Evolutionary conservation across 1,140 invertebrate species (phyloP).

Genomic region (Leptinotarsa lineolata): DNA sequence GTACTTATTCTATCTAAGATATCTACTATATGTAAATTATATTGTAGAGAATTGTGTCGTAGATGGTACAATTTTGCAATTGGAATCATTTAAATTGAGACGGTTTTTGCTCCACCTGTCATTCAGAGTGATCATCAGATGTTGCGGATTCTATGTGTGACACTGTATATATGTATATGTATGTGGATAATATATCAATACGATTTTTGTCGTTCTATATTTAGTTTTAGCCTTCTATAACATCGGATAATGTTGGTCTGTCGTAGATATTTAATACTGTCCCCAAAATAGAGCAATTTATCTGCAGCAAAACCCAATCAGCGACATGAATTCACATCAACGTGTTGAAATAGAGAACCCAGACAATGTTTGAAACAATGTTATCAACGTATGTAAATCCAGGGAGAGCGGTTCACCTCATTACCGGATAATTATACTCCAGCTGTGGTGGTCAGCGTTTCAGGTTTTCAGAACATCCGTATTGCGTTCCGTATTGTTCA

Average conservation of each 20-base stretch:
- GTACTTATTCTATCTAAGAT: no score
- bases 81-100: no score
- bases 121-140: no score
- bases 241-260: background rate
- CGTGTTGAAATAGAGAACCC: constrained; percentile 14
- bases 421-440: constrained; percentile 23
- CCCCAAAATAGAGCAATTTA: background rate
- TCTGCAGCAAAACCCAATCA: background rate
- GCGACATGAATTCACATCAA: constrained; percentile 15
- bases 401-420: constrained; percentile 18
- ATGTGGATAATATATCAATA: no score
- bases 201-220: no score
- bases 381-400: constrained; percentile 20
- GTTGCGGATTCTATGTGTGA: no score
- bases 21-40: no score
- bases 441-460: constrained; percentile 20
- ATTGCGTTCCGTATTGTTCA: constrained; percentile 9
- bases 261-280: background rate
- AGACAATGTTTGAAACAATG: constrained; percentile 14
- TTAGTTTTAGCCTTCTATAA: no score
- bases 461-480: background rate
- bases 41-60: no score
- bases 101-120: no score
- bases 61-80: no score
- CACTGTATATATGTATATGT: no score